These are phyloP conservation scores for Orchesellides sinensis DNA, from an alignment of 2,888 invertebrate species.

Conservation along the genomic window DNA sequence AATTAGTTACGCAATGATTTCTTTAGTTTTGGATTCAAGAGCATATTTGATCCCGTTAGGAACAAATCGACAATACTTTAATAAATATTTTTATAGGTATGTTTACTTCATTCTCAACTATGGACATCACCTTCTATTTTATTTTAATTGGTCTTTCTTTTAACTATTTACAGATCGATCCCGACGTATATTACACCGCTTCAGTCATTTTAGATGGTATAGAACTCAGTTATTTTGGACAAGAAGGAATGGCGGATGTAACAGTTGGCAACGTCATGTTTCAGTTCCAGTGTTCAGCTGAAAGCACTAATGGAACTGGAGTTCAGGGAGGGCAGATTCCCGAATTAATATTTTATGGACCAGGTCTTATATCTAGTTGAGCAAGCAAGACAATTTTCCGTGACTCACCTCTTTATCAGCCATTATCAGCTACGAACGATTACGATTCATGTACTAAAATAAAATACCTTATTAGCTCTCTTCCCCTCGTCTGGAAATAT, in stretches of 20 bases:
- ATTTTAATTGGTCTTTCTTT: not conserved
- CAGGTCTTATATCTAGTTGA: conserved; percentile 79
- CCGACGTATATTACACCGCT: conserved; percentile 95
- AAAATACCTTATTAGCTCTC: too few species aligned
- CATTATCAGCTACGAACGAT: too few species aligned
- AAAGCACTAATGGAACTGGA: conserved; percentile 98
- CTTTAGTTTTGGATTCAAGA: too few species aligned
- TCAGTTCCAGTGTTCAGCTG: conserved; percentile 98
- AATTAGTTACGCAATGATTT: not conserved
- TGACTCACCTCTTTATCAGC: too few species aligned
- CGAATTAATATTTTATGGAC: conserved; percentile 96
- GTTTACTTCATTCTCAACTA: not conserved
- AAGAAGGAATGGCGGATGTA: conserved; percentile 97
- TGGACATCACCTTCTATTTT: not conserved
- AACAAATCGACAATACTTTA: too few species aligned
- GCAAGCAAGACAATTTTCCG: too few species aligned
- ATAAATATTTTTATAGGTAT: too few species aligned
- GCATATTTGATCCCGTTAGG: too few species aligned
- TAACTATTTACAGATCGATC: conserved; percentile 84
- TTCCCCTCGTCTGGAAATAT: too few species aligned
- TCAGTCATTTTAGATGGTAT: conserved; percentile 96
- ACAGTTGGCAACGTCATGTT: conserved; percentile 95
- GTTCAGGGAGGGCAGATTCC: conserved; percentile 96
- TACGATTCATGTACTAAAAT: too few species aligned
- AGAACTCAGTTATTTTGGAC: conserved; percentile 97